These are phyloP conservation scores for Acrossocheilus fasciatus DNA, from an alignment of 2,797 vertebrate species.

Conservation along the genomic window DNA sequence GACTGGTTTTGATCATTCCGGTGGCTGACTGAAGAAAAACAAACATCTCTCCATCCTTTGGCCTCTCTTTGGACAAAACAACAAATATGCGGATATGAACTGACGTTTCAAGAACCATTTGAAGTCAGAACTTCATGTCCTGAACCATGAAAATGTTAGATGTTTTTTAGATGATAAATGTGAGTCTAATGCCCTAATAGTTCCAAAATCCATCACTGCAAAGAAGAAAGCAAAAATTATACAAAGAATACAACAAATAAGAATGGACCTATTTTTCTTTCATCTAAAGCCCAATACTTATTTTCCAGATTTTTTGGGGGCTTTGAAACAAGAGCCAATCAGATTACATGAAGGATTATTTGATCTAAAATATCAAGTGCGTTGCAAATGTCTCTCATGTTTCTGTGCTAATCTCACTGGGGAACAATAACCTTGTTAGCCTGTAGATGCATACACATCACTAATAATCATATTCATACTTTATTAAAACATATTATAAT, in stretches of 20 bases:
- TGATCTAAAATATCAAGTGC: conserved; percentile 42
- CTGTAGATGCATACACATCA: neutral
- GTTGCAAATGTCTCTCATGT: conserved; percentile 1
- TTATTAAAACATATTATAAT: neutral
- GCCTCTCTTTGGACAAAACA: conserved; percentile 42
- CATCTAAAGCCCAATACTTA: neutral
- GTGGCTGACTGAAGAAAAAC: conserved; percentile 64
- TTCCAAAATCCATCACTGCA: neutral
- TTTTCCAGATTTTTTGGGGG: neutral
- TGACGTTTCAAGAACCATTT: conserved; percentile 21
- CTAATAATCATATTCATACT: neutral
- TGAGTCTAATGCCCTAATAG: neutral
- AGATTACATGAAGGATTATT: conserved; percentile 38
- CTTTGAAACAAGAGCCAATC: conserved; percentile 23
- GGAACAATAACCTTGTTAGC: conserved; percentile 7
- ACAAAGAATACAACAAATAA: neutral
- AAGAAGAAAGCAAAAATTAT: neutral
- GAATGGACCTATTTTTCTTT: neutral
- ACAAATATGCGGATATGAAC: conserved; percentile 40
- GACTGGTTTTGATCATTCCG: conserved; percentile 67
- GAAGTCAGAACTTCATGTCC: conserved; percentile 21
- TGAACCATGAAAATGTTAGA: conserved; percentile 19
- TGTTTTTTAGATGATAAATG: conserved; percentile 22
- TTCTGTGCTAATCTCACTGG: conserved; percentile 17
- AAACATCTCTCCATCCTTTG: conserved; percentile 15